phyloP scores from a whole-genome alignment of 2,113 vertebrate genomes.

The Pangasianodon hypophthalmus region DNA sequence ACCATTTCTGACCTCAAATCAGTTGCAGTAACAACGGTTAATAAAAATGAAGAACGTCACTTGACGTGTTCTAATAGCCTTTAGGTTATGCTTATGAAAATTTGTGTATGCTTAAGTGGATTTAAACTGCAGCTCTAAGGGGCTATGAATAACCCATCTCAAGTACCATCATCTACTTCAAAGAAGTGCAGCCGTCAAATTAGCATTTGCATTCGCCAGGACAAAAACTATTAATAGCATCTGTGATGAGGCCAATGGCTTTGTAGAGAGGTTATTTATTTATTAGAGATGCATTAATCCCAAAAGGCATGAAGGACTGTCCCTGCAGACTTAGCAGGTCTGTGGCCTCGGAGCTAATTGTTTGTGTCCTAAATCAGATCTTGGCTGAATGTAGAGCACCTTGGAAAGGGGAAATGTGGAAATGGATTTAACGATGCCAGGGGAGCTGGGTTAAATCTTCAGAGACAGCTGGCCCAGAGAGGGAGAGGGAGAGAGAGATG shows the following conservation, averaged over 20 bases:
- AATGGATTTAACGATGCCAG: slow-evolving; percentile 56
- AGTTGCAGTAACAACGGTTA: slow-evolving; percentile 28
- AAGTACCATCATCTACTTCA: slow-evolving; percentile 71
- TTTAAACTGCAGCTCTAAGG: slow-evolving; percentile 64
- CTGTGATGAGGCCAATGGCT: slow-evolving; percentile 31
- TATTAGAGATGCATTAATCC: slow-evolving; percentile 55
- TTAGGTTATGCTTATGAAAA: slow-evolving; percentile 48
- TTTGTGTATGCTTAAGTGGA: slow-evolving; percentile 62
- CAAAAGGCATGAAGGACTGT: slow-evolving; percentile 36
- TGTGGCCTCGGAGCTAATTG: slow-evolving; percentile 52
- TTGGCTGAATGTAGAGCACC: slow-evolving; percentile 55
- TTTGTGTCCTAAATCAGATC: slow-evolving; percentile 56
- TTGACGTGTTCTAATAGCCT: slow-evolving; percentile 35
- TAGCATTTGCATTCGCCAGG: slow-evolving; percentile 66
- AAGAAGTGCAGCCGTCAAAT: slow-evolving; percentile 71
- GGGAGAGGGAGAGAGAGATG: slow-evolving; percentile 17
- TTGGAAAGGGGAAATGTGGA: slow-evolving; percentile 57
- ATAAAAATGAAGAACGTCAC: slow-evolving; percentile 27
- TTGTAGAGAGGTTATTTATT: slow-evolving; percentile 49
- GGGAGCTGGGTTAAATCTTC: slow-evolving; percentile 49
- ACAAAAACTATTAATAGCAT: slow-evolving; percentile 68
- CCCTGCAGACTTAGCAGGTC: slow-evolving; percentile 50
- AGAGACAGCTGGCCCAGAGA: slow-evolving; percentile 44
- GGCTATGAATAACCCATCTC: slow-evolving; percentile 74
- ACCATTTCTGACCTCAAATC: slow-evolving; percentile 37